Conservation (phyloP, 2,113 vertebrate genomes). For the Azemiops feae region DNA sequence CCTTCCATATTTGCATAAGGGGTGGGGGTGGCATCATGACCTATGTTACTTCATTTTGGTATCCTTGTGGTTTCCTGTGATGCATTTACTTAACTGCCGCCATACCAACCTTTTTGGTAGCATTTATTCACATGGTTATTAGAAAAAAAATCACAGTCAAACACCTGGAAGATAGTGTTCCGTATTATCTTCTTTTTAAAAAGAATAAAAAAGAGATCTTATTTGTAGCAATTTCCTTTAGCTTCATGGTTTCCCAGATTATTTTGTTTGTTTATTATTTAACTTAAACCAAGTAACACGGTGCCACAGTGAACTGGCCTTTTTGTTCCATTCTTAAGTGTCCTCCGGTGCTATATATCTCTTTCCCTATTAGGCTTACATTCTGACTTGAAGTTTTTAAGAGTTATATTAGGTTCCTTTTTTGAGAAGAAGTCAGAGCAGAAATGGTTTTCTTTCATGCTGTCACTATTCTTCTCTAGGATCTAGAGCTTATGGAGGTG, state of each 20-base stretch:
- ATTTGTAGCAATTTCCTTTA: not conserved
- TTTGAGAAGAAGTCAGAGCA: not conserved
- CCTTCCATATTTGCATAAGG: not conserved
- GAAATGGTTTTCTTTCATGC: not conserved
- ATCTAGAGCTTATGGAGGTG: not conserved
- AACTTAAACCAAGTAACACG: not conserved
- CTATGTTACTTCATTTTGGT: not conserved
- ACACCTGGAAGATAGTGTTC: not conserved
- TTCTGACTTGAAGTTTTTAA: not conserved
- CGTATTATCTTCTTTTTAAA: not conserved
- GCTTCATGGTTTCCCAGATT: not conserved
- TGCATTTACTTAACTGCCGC: not conserved
- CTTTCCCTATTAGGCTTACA: not conserved
- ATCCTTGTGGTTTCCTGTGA: not conserved
- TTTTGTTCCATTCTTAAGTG: not conserved
- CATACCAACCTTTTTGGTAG: not conserved
- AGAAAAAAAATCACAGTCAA: not conserved
- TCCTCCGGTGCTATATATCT: not conserved
- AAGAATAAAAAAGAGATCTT: not conserved
- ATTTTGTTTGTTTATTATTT: not conserved
- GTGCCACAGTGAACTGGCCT: not conserved
- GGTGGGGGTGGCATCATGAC: not conserved
- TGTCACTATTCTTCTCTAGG: not conserved
- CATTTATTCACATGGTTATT: not conserved
- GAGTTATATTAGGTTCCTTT: not conserved